phyloP scores from a whole-genome alignment of 2,888 invertebrate genomes.

The Noctua pronuba region DNA sequence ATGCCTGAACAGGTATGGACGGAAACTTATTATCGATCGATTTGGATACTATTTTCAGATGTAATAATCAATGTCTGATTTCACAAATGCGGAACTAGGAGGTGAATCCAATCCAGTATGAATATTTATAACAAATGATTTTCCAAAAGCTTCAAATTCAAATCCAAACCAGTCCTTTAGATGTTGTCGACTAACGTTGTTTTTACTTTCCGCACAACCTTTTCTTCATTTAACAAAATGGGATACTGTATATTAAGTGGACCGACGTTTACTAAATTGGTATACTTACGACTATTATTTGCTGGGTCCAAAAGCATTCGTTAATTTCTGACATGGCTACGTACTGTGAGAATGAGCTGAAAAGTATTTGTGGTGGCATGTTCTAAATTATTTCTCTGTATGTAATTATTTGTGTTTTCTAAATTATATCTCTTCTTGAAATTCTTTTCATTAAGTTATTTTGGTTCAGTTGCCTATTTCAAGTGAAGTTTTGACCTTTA shows the following conservation, averaged over 20 bases:
- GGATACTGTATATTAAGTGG: constrained; percentile 61
- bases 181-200: constrained; percentile 76
- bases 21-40: not conserved
- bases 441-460: constrained; percentile 64
- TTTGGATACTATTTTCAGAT: not conserved
- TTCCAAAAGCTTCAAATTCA: constrained; percentile 66
- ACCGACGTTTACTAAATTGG: constrained; percentile 71
- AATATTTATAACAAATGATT: not conserved
- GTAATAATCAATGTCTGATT: not conserved
- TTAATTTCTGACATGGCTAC: constrained; percentile 78
- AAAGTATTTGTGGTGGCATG: constrained; percentile 84
- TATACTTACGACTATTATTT: constrained; percentile 72
- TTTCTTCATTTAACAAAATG: constrained; percentile 69
- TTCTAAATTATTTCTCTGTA: constrained; percentile 70
- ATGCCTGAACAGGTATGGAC: not conserved
- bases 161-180: constrained; percentile 78
- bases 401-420: constrained; percentile 67
- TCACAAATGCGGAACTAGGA: not conserved
- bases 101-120: constrained; percentile 54
- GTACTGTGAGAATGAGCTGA: constrained; percentile 82
- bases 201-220: constrained; percentile 75
- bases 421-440: constrained; percentile 63
- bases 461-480: constrained; percentile 63
- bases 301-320: constrained; percentile 74
- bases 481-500: constrained; percentile 46